Percentiles rank a stretch among this genome's conserved stretches.
These are phyloP conservation scores for Scortum barcoo DNA, from an alignment of 2,113 vertebrate genomes.

Conservation along the genomic window DNA sequence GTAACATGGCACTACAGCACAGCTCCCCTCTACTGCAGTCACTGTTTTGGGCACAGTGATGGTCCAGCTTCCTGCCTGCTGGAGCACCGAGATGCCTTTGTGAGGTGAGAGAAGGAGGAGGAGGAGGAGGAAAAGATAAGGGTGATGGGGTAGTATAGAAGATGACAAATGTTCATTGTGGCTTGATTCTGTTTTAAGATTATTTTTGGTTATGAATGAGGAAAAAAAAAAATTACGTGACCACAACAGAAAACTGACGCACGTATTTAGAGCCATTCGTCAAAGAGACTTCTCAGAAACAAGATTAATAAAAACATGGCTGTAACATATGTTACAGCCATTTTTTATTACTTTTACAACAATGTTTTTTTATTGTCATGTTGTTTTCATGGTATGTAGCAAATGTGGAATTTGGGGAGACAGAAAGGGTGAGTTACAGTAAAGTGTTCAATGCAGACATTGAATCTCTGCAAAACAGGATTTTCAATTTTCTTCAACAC, in stretches of 20 bases:
- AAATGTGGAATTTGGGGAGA: no score
- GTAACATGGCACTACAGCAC: conserved; percentile 64
- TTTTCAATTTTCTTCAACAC: no score
- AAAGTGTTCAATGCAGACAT: no score
- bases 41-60: conserved; percentile 36
- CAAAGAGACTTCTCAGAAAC: not conserved
- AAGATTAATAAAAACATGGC: not conserved
- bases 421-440: no score
- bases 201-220: not conserved
- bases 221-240: not conserved
- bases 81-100: conserved; percentile 8
- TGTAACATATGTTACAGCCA: no score
- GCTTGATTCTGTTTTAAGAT: not conserved
- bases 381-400: no score
- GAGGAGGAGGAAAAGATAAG: not conserved
- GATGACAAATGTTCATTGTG: not conserved
- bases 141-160: not conserved
- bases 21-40: conserved; percentile 62
- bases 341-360: no score
- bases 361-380: no score
- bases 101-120: not conserved
- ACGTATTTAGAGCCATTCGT: rapidly evolving
- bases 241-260: not conserved
- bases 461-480: no score
- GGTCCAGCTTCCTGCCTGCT: conserved; percentile 30